Evolutionary conservation across 2,888 invertebrate genomes (phyloP), one percentile per base, ranked within the genome.

Genomic region (Drepana falcataria): DNA sequence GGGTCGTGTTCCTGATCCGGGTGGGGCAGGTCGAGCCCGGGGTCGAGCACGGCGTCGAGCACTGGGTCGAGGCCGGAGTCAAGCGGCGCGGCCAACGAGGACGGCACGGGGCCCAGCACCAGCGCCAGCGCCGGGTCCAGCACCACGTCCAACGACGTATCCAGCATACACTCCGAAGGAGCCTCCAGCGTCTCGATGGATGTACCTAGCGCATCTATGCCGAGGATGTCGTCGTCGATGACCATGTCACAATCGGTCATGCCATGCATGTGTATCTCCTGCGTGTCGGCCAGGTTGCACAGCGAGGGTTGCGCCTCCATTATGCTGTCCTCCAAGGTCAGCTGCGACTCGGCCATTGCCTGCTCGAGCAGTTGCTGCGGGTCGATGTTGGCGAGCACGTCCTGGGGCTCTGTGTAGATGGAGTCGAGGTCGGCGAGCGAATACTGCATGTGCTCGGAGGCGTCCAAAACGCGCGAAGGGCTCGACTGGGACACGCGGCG

Each of bases 401-500:
- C 75, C 48, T 73, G 74, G 21, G 71, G 60, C 33, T 84, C 84
- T 9, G 64, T 75, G 57, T 79, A 85, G 48, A 85, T 80, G 52
- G 79, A 68, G 66, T 87, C 81, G 57, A 87, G 62, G 58, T 86
- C 83, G 3, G 70, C 77, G 52, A 84, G 61, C 2, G 83, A 72
- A 58, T 73, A 86, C 40, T 79, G 79, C 79, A 79, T 73, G 51
- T 78, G 74, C 34, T 79, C 79, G 35, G 73, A 68, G 55, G 74
- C 71, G 48, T 78, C 76, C 35, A 85, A 66, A 53, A 81, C 74
- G 59, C 79, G 80, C 55, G 85, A 83, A 58, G 86, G 85, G 95
- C 82, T 96, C 94, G 96, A 94, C 95, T 91, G 96, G 94, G 76
- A 96, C 95, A 95, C 95, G 95, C 85, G 96, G 94, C 89, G 96